Evolutionary conservation across 2,797 vertebrate species (phyloP).

Genomic region (Manis javanica): DNA sequence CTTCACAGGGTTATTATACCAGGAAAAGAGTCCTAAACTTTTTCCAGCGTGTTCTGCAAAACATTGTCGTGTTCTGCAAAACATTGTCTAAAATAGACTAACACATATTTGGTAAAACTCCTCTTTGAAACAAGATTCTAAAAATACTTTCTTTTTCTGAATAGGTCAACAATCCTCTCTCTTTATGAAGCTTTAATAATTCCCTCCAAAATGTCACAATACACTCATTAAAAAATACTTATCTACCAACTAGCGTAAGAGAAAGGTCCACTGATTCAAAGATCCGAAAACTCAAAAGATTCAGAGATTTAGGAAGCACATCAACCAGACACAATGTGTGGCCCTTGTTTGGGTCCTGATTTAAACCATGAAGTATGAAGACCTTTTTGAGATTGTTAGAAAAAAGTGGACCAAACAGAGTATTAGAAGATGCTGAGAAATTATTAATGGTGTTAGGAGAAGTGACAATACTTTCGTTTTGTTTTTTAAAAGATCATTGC

Average conservation of each 20-base stretch:
- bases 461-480: background rate
- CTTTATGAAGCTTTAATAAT: background rate
- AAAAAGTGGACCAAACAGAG: background rate
- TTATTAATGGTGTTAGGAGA: background rate
- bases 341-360: background rate
- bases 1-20: background rate
- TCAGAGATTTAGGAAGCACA: background rate
- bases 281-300: background rate
- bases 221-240: background rate
- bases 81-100: slow-evolving; percentile 64
- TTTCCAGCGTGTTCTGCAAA: slow-evolving; percentile 34
- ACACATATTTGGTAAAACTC: slow-evolving; percentile 51
- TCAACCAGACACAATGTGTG: background rate
- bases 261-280: background rate
- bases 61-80: slow-evolving; percentile 52
- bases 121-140: slow-evolving; percentile 1
- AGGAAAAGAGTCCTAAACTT: slow-evolving; percentile 33
- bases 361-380: background rate
- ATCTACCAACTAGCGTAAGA: background rate
- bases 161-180: background rate
- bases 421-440: background rate
- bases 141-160: slow-evolving; percentile 62
- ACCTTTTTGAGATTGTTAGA: background rate
- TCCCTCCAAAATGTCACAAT: background rate
- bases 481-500: background rate